Base-by-base conservation (phyloP, 2,113 vertebrate genomes). In the Octodon degus region DNA sequence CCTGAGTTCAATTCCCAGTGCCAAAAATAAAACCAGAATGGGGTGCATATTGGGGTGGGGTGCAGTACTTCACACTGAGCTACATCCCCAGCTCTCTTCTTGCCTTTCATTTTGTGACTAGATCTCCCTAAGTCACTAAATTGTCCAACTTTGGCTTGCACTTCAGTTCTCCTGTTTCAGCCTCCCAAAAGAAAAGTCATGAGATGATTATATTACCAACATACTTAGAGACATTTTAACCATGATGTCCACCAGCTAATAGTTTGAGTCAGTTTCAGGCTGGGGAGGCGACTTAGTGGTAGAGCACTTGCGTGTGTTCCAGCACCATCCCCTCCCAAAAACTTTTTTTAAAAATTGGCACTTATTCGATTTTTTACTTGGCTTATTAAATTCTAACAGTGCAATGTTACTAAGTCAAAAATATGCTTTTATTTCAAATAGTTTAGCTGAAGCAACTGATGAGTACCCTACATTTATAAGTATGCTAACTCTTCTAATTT, bases 381-480 rank as follows among this genome's bases (percentile, higher is more conserved):
- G 62, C 12, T 90, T 83, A 84, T 62, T 93, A 91, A 94, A 76
- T 62, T 87, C 62, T 87, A 25, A 68, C 58, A 93, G 65, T 68
- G 72, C 58, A 77, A 82, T 58, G 62, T 43, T 82, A 40, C 62
- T 60, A 95, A 85, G 85, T 80, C 13, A 80, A 89, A 96, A 87
- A 25, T 86, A 89, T 25, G 11, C n/a, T 43, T 90, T 87, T 89
- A 58, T 88, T 90, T 83, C 62, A 87, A 90, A 77, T 72, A 94
- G 58, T 60, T 40, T 92, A 53, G 17, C 43, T 40, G 24, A 40
- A 86, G 76, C 92, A 62, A 34, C 6, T 90, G 20, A 83, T 82
- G 37, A n/a, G 53, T 3, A 58, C 25, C 40, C 58, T 63, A 34
- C 7, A 32, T 2, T 70, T 70, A n/a, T 65, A 81, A 43, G 91